A percentile compares a stretch with the other conserved stretches of the same genome.
phyloP scores from a whole-genome alignment of 1,140 invertebrate species.

The Triops cancriformis region DNA sequence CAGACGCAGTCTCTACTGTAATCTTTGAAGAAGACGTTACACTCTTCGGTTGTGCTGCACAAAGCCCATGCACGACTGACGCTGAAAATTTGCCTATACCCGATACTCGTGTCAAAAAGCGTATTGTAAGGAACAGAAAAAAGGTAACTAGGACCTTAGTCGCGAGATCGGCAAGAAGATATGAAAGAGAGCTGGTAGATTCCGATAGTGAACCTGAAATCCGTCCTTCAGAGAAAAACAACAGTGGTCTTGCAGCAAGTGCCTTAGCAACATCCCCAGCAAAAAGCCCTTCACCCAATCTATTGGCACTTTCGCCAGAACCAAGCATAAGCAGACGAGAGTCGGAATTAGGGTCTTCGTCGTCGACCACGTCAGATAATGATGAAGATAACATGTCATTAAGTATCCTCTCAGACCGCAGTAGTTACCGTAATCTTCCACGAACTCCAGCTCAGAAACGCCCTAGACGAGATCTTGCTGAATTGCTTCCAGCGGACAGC shows the following conservation, averaged over 20 bases:
- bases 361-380: not conserved
- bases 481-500: not conserved
- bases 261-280: not conserved
- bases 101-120: not conserved
- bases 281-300: not conserved
- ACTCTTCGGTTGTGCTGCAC: not conserved
- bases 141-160: not conserved
- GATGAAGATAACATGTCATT: not conserved
- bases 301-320: not conserved
- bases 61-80: not conserved
- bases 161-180: not conserved
- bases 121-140: not conserved
- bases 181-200: not conserved
- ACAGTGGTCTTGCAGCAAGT: not conserved
- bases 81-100: not conserved
- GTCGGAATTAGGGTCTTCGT: not conserved
- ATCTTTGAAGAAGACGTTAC: not conserved
- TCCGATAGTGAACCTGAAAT: not conserved
- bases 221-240: not conserved
- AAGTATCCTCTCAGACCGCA: not conserved
- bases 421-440: not conserved
- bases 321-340: not conserved
- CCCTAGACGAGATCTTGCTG: not conserved
- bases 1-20: not conserved
- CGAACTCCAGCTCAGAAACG: not conserved